Percentiles rank a stretch among this genome's conserved stretches.
Conservation (phyloP, 2,888 invertebrate genomes). For the Scotopteryx bipunctaria region DNA sequence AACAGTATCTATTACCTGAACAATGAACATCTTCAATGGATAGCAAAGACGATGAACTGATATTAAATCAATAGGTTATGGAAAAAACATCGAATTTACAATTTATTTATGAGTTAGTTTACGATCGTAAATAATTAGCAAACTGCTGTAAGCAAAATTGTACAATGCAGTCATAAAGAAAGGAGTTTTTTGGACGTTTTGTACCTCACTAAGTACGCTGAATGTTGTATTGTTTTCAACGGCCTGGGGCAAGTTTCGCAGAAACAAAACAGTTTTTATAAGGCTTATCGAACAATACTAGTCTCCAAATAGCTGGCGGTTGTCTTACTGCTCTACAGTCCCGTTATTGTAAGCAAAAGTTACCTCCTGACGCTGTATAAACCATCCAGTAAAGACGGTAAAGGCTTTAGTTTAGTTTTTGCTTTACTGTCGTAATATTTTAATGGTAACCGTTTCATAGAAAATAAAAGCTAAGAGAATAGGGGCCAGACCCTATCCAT, state of each 20-base stretch:
- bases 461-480: slow-evolving; percentile 1
- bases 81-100: background rate
- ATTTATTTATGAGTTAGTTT: background rate
- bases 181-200: background rate
- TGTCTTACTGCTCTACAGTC: no score
- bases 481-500: slow-evolving; percentile 51
- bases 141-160: background rate
- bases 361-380: no score
- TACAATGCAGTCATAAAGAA: background rate
- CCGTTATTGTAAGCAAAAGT: no score
- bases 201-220: background rate
- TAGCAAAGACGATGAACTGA: no score
- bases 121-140: background rate
- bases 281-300: background rate
- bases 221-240: background rate
- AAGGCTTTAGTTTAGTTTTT: no score
- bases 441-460: background rate
- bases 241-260: background rate
- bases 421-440: no score
- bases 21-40: no score
- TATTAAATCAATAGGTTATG: no score
- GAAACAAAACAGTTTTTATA: background rate
- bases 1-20: no score
- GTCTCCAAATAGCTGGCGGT: no score
- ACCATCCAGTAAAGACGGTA: no score